A percentile compares a stretch with the other conserved stretches of the same genome.
Evolutionary conservation across 2,888 invertebrate genomes (phyloP).

Genomic region (Dasysyrphus tricinctus): DNA sequence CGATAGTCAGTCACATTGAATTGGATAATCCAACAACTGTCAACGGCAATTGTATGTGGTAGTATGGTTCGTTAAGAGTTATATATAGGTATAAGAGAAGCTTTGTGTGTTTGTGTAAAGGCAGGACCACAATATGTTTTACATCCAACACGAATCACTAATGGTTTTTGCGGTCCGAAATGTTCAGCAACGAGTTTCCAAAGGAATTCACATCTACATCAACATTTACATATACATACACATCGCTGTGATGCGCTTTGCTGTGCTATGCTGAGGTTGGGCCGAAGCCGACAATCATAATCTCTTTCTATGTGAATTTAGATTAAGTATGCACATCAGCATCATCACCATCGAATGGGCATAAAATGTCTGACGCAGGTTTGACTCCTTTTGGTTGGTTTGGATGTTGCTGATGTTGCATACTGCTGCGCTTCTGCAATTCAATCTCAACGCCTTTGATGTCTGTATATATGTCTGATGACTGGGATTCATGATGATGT

Average conservation of each 20-base stretch:
- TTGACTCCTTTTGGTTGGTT: slow-evolving; percentile 15
- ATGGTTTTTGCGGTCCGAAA: slow-evolving; percentile 55
- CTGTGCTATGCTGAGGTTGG: background rate
- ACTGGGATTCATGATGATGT: slow-evolving; percentile 56
- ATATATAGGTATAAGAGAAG: background rate
- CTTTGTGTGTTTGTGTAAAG: background rate
- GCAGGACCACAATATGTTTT: slow-evolving; percentile 23
- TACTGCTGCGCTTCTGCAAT: background rate
- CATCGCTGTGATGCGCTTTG: background rate
- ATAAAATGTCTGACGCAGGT: slow-evolving; percentile 51
- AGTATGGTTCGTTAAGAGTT: slow-evolving; percentile 14
- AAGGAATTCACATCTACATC: background rate
- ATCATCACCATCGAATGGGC: slow-evolving; percentile 44
- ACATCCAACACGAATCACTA: slow-evolving; percentile 42
- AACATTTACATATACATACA: too few species aligned
- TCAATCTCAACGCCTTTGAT: slow-evolving; percentile 54
- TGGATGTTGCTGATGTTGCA: slow-evolving; percentile 22
- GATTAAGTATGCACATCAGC: slow-evolving; percentile 55
- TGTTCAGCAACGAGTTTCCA: slow-evolving; percentile 38
- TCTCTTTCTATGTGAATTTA: slow-evolving; percentile 21
- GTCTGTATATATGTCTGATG: slow-evolving; percentile 29
- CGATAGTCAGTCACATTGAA: slow-evolving; percentile 25
- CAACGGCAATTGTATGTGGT: slow-evolving; percentile 6
- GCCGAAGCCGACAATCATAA: slow-evolving; percentile 24
- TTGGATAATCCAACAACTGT: slow-evolving; percentile 37